phyloP scores from a whole-genome alignment of 2,888 invertebrate genomes.

The Macrophya annulata region DNA sequence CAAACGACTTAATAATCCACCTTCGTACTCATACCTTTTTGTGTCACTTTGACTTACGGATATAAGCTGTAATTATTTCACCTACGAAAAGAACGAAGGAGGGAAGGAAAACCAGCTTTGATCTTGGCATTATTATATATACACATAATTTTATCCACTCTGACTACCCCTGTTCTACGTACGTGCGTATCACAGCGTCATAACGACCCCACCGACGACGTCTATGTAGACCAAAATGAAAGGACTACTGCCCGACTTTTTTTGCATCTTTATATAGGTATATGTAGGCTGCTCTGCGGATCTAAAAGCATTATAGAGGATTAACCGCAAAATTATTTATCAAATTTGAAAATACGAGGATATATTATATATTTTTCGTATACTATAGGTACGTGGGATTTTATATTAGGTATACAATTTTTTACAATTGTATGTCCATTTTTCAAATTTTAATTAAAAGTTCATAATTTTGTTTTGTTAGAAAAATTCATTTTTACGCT shows the following conservation, averaged over 20 bases:
- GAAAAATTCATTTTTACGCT: no score
- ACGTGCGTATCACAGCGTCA: background rate
- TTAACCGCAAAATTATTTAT: background rate
- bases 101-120: background rate
- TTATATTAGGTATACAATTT: no score
- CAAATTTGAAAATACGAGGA: no score
- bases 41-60: slow-evolving; percentile 39
- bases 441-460: no score
- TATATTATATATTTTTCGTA: no score
- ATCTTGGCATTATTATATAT: slow-evolving; percentile 13
- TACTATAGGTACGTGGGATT: no score
- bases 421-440: no score
- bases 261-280: background rate
- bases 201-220: slow-evolving; percentile 38
- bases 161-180: background rate
- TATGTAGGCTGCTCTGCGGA: background rate
- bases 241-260: background rate
- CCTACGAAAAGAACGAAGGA: slow-evolving; percentile 38
- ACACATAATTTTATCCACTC: background rate
- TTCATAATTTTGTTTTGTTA: no score
- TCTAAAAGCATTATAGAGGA: background rate
- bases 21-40: slow-evolving; percentile 30
- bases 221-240: background rate
- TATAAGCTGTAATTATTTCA: slow-evolving; percentile 44
- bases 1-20: slow-evolving; percentile 50